Conservation (phyloP, 2,113 vertebrate genomes). For the Tor tambroides region DNA sequence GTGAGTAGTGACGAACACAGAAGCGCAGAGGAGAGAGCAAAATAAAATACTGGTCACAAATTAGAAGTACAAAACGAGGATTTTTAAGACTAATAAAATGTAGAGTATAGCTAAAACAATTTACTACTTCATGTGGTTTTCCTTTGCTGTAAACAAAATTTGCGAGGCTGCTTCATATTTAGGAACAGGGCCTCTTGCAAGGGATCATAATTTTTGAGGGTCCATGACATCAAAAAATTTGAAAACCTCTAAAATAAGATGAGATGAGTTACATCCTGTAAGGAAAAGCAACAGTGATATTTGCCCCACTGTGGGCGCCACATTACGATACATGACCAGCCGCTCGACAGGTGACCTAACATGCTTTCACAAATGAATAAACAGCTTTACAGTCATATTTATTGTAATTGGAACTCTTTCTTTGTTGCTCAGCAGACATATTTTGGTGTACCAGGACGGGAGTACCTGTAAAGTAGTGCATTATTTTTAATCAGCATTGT, state of each 20-base stretch:
- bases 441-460: background rate
- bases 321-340: background rate
- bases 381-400: background rate
- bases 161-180: no score
- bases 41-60: no score
- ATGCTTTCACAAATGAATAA: background rate
- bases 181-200: no score
- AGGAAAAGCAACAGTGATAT: background rate
- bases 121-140: no score
- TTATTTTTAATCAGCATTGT: slow-evolving; percentile 38
- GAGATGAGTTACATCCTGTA: background rate
- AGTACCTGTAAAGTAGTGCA: slow-evolving; percentile 14
- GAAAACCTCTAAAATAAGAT: background rate
- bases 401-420: background rate
- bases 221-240: background rate
- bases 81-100: no score
- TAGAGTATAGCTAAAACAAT: no score
- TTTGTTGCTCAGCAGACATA: background rate
- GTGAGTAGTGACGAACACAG: no score
- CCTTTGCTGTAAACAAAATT: no score
- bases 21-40: no score
- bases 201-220: no score
- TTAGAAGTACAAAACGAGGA: no score
- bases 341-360: background rate
- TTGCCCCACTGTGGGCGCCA: background rate